These are phyloP conservation scores for Paralichthys olivaceus DNA, from an alignment of 2,113 vertebrate genomes.

Conservation along the genomic window DNA sequence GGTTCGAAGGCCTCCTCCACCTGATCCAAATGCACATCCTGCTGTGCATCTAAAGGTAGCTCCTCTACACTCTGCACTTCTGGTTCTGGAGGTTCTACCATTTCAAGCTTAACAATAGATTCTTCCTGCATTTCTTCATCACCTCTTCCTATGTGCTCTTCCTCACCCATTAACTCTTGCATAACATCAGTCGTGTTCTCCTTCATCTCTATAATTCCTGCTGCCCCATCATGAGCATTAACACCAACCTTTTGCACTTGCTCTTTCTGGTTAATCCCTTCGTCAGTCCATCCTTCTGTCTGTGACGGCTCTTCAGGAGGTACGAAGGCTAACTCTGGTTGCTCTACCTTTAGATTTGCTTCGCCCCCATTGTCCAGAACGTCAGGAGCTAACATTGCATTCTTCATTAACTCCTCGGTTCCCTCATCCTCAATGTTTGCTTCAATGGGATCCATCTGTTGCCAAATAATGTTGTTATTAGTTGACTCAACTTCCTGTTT, in stretches of 20 bases:
- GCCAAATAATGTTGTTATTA: background rate
- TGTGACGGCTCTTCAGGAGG: background rate
- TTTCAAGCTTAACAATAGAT: background rate
- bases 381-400: background rate
- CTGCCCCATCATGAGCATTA: conserved; percentile 22
- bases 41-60: background rate
- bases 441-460: background rate
- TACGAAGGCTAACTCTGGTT: background rate
- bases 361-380: background rate
- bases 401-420: background rate
- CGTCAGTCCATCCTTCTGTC: conserved; percentile 3
- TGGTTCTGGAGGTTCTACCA: background rate
- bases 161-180: conserved; percentile 17
- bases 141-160: background rate
- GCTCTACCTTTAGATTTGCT: background rate
- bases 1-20: conserved; percentile 29
- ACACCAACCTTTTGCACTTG: conserved; percentile 9
- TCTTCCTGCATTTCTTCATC: conserved; percentile 28
- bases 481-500: conserved; percentile 4
- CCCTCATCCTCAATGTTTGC: conserved; percentile 7
- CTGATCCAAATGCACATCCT: conserved; percentile 17
- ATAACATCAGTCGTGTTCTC: background rate
- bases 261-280: conserved; percentile 28
- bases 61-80: background rate
- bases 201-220: background rate